phyloP scores from a whole-genome alignment of 2,113 vertebrate species.

The Oenanthe melanoleuca region DNA sequence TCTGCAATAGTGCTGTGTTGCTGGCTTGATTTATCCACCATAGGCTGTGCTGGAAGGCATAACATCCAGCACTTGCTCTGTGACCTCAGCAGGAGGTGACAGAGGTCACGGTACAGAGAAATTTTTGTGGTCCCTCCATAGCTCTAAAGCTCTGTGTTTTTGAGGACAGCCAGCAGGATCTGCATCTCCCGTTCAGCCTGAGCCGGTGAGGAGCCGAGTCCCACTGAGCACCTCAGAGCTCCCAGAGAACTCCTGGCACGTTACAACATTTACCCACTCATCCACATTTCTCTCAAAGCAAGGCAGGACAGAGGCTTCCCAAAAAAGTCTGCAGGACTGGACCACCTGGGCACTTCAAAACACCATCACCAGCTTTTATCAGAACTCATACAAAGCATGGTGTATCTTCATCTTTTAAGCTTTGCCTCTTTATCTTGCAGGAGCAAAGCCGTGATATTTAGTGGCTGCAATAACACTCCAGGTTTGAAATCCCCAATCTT shows the following conservation, averaged over 20 bases:
- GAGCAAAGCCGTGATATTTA: background rate
- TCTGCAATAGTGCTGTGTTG: background rate
- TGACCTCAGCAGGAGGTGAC: background rate
- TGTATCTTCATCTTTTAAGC: background rate
- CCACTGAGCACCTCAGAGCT: fast-evolving
- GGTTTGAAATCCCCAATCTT: background rate
- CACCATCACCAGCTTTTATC: background rate
- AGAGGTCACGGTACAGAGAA: background rate
- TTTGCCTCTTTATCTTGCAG: background rate
- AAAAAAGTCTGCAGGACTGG: background rate
- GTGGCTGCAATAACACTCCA: background rate
- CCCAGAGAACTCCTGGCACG: fast-evolving
- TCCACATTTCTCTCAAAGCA: background rate
- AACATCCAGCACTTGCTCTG: background rate
- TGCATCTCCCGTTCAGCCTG: background rate
- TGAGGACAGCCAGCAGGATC: background rate
- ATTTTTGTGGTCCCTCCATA: background rate
- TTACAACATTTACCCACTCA: background rate
- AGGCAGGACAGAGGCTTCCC: background rate
- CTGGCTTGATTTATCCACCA: background rate
- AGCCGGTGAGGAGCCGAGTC: fast-evolving
- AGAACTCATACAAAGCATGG: background rate
- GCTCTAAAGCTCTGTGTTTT: background rate
- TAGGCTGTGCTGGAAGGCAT: background rate
- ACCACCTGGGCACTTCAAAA: background rate